Evolutionary conservation across 2,888 invertebrate genomes (phyloP).

Genomic region (Harpalus rubripes): DNA sequence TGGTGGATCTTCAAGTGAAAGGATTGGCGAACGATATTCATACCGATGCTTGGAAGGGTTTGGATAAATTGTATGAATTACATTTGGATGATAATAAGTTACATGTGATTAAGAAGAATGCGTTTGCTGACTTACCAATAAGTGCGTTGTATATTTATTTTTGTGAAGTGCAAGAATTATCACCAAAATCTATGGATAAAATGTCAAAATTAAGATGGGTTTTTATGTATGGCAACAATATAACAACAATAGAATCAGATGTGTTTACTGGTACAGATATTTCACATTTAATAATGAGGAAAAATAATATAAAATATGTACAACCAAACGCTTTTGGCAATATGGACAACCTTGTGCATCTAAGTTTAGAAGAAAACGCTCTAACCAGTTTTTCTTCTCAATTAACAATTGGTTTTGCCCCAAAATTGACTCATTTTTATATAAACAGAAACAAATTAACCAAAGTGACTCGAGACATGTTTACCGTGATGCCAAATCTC

Average conservation of each 20-base stretch:
- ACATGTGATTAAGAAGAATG: slow-evolving; percentile 6
- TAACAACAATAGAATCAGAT: slow-evolving; percentile 34
- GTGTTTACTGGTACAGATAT: slow-evolving; percentile 53
- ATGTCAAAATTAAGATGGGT: slow-evolving; percentile 29
- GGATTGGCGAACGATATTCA: slow-evolving; percentile 42
- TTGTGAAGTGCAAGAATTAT: slow-evolving; percentile 49
- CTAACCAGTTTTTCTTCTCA: slow-evolving; percentile 47
- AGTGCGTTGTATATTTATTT: slow-evolving; percentile 39
- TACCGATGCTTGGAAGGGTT: slow-evolving; percentile 43
- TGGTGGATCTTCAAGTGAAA: slow-evolving; percentile 54
- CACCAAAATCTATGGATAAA: slow-evolving; percentile 29
- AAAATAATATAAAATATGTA: slow-evolving; percentile 50
- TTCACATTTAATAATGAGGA: slow-evolving; percentile 30
- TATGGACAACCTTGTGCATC: slow-evolving; percentile 31
- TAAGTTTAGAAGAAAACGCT: slow-evolving; percentile 59
- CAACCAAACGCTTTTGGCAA: slow-evolving; percentile 57
- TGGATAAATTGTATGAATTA: slow-evolving; percentile 42
- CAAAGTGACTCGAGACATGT: slow-evolving; percentile 53
- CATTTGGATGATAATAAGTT: slow-evolving; percentile 63
- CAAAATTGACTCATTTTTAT: slow-evolving; percentile 56
- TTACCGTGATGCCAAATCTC: slow-evolving; percentile 50
- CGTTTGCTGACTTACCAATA: slow-evolving; percentile 44
- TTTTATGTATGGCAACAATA: slow-evolving; percentile 45
- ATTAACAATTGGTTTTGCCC: slow-evolving; percentile 49
- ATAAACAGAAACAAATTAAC: slow-evolving; percentile 60